Base-by-base conservation (phyloP, 2,797 vertebrate genomes). In the Halcyon badia region DNA sequence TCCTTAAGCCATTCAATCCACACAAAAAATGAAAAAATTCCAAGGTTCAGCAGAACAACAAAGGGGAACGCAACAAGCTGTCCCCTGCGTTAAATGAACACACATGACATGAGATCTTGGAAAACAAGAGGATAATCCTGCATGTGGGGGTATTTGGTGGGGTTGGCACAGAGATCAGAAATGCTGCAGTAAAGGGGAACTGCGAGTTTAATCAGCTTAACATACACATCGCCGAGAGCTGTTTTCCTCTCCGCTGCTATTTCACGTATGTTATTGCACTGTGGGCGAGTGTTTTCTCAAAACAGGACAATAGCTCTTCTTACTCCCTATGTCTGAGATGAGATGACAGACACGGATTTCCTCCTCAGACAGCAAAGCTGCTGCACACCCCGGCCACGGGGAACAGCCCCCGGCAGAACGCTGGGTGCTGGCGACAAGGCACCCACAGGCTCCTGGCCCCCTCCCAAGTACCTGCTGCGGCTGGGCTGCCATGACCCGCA, bases 41-140 rank as follows among this genome's bases (percentile, higher is more conserved):
- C 87, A 80, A 81, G 58, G 49, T 65, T 92, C 56, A 48, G 48
- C 62, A 83, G 83, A 90, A 92, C 66, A 89, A 84, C 73, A 81
- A 91, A 93, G 51, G 83, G 62, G 18, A 62, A 71, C 11, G 70
- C 87, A 70, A 82, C 26, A 68, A 75, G 75, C 44, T 46, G 39
- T 70, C 85, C 75, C 90, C 70, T 42, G 61, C 71, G 84, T 46
- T 92, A 93, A 93, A 41, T 9, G 71, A 95, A 90, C 48, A 83
- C 80, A 44, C 20, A 41, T 65, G 88, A 89, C 82, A 78, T 0
- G 7, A 90, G 75, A 81, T 77, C 87, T 49, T 51, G 58, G 68
- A 87, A 83, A 89, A 95, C 94, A 95, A 88, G 89, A 83, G 1
- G 58, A 65, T 88, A 96, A 97, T 96, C 92, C 89, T 72, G 69